These are phyloP conservation scores for Drosophila micromelanica DNA, from an alignment of 1,140 invertebrate species.

Conservation along the genomic window DNA sequence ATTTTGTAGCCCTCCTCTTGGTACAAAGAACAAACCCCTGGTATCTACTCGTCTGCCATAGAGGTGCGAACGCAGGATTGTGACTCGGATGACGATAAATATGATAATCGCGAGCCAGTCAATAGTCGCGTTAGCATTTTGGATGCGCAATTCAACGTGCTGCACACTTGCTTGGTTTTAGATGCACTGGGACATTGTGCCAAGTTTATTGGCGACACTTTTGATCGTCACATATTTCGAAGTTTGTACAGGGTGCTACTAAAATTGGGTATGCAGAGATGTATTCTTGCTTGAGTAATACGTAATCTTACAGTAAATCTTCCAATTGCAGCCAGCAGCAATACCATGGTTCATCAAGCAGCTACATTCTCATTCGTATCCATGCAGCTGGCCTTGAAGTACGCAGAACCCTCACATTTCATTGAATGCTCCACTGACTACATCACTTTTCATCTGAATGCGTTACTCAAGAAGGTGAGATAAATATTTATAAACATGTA, in stretches of 20 bases:
- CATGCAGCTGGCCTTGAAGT: constrained; percentile 84
- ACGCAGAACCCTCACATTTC: constrained; percentile 83
- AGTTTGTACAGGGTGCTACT: constrained; percentile 72
- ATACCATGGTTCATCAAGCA: constrained; percentile 69
- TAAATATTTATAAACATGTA: neutral
- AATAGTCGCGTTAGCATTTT: constrained; percentile 55
- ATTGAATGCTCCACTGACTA: constrained; percentile 86
- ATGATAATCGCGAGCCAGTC: constrained; percentile 61
- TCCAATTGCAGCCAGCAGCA: constrained; percentile 56
- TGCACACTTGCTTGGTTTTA: constrained; percentile 75
- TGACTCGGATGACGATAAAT: constrained; percentile 76
- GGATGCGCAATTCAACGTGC: constrained; percentile 78
- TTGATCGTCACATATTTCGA: constrained; percentile 66
- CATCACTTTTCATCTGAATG: constrained; percentile 86
- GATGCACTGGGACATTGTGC: constrained; percentile 74
- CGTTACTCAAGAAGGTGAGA: constrained; percentile 85
- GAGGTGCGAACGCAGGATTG: constrained; percentile 76
- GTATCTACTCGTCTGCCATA: constrained; percentile 77
- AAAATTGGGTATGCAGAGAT: constrained; percentile 48
- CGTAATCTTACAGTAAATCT: neutral
- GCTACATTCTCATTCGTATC: constrained; percentile 83
- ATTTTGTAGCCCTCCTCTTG: constrained; percentile 59
- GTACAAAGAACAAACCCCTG: constrained; percentile 78
- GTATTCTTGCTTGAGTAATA: neutral
- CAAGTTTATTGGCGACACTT: constrained; percentile 62